phyloP scores from a whole-genome alignment of 2,888 invertebrate genomes.

The Erynnis tages region DNA sequence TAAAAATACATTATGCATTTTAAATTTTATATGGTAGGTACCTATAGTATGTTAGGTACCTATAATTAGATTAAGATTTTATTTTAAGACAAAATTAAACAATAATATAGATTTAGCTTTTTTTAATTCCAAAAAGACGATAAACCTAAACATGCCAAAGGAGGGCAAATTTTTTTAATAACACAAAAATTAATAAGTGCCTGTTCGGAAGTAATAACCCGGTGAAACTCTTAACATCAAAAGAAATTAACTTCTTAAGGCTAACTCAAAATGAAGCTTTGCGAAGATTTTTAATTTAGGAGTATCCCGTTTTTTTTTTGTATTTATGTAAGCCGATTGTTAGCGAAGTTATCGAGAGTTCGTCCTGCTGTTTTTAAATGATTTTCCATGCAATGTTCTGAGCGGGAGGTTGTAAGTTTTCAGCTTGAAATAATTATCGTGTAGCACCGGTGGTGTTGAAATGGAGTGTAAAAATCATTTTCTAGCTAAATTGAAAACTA shows the following conservation, averaged over 20 bases:
- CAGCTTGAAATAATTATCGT: too few relatives aligned
- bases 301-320: slow-evolving; percentile 2
- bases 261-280: slow-evolving; percentile 6
- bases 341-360: not conserved
- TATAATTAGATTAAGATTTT: too few relatives aligned
- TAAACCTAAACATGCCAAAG: not conserved
- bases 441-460: too few relatives aligned
- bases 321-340: slow-evolving; percentile 6
- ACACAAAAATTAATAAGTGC: slow-evolving; percentile 5
- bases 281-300: slow-evolving; percentile 20
- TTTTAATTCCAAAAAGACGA: not conserved
- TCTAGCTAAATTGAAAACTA: too few relatives aligned
- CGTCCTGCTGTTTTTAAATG: not conserved
- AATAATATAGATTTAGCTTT: too few relatives aligned
- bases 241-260: slow-evolving; percentile 31
- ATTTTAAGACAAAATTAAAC: too few relatives aligned
- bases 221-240: slow-evolving; percentile 28
- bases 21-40: too few relatives aligned
- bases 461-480: too few relatives aligned
- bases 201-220: slow-evolving; percentile 19
- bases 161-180: not conserved
- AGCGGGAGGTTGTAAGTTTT: too few relatives aligned
- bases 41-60: too few relatives aligned
- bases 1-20: too few relatives aligned
- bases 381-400: too few relatives aligned